phyloP scores from a whole-genome alignment of 2,797 vertebrate genomes.

The Balearica regulorum region DNA sequence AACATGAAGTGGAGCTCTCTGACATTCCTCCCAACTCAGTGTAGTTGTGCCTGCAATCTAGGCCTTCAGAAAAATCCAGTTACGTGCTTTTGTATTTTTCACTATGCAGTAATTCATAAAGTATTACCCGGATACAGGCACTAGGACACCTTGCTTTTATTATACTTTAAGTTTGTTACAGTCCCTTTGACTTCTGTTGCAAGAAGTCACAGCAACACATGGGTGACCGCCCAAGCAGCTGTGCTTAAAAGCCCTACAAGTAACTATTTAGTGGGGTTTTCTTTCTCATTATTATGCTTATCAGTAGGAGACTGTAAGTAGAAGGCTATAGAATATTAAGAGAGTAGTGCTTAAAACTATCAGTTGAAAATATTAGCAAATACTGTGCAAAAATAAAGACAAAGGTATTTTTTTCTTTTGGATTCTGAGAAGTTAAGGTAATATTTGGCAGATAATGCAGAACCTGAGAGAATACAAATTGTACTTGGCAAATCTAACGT shows the following conservation, averaged over 20 bases:
- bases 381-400: background rate
- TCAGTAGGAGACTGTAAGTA: background rate
- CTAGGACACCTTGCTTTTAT: background rate
- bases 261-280: background rate
- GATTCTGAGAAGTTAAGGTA: background rate
- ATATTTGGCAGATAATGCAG: background rate
- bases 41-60: background rate
- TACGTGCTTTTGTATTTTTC: background rate
- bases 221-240: background rate
- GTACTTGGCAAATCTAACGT: background rate
- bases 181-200: background rate
- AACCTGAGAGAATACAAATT: background rate
- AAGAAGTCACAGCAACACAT: background rate
- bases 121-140: background rate
- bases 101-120: background rate
- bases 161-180: background rate
- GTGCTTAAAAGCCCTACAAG: background rate
- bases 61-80: background rate
- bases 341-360: background rate
- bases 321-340: background rate
- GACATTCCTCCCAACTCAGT: background rate
- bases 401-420: background rate
- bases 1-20: fast-evolving
- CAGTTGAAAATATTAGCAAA: background rate
- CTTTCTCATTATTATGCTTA: background rate